These are phyloP conservation scores for Amiota mariae DNA, from an alignment of 2,888 invertebrate genomes.

Conservation along the genomic window DNA sequence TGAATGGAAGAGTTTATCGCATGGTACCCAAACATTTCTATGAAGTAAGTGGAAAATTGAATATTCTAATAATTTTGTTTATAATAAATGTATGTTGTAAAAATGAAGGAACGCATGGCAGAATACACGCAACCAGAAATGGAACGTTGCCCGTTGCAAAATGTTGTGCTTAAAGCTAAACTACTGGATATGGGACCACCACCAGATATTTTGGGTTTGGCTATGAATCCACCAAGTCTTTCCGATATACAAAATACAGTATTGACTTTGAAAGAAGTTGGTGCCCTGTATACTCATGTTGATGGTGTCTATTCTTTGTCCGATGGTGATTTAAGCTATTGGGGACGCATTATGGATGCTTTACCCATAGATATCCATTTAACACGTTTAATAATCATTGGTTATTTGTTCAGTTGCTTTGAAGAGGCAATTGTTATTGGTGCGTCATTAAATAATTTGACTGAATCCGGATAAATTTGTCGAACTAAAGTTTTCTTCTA, in stretches of 20 bases:
- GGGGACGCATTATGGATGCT: conserved; percentile 87
- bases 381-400: conserved; percentile 88
- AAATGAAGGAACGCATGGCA: conserved; percentile 74
- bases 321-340: conserved; percentile 91
- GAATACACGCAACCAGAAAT: conserved; percentile 83
- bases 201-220: conserved; percentile 84
- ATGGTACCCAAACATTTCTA: conserved; percentile 82
- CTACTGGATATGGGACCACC: conserved; percentile 87
- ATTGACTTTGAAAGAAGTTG: conserved; percentile 88
- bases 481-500: background rate
- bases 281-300: conserved; percentile 81
- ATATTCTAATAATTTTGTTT: background rate
- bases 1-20: conserved; percentile 89
- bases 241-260: conserved; percentile 87
- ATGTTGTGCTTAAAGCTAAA: conserved; percentile 86
- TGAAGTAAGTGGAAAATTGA: conserved; percentile 70
- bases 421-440: conserved; percentile 90
- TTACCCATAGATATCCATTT: conserved; percentile 88
- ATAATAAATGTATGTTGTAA: background rate
- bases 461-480: background rate
- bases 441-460: conserved; percentile 37
- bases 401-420: conserved; percentile 88
- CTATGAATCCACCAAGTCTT: conserved; percentile 90
- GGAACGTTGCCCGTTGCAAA: conserved; percentile 85
- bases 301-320: conserved; percentile 75